Evolutionary conservation across 2,888 invertebrate species (phyloP), one percentile per base, ranked within the genome.

Genomic region (Leptinotarsa tumamoca): DNA sequence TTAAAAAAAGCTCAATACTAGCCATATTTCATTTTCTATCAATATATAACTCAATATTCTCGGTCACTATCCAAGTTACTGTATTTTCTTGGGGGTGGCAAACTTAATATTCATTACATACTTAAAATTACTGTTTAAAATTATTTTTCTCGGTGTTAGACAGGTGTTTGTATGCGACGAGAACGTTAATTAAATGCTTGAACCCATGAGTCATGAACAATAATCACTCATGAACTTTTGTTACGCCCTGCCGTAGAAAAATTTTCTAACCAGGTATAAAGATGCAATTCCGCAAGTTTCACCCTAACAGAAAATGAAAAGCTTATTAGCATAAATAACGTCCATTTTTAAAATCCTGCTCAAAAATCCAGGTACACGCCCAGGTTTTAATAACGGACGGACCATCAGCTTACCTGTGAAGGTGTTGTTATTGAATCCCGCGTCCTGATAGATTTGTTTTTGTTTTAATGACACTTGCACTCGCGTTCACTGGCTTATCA

Each of bases 321-420:
- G 13, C 63, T 43, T 3, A 43, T 63, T 33, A 63, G 0, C 63
- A 13, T 63, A 17, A 33, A 17, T 4, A 63, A 63, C 63, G 27
- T n/a, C 27, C 63, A 63, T 63, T 58, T 58, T 58, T 58, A n/a
- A 63, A 63, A 43, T n/a, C 33, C 43, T 33, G 63, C 15, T 63
- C 4, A 33, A 63, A 58, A 43, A 63, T 63, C 43, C 63, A 63
- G 67, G 76, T 73, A 76, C 76, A 78, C 78, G 78, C 78, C 78
- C 77, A 77, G 63, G 63, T 63, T 14, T 43, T n/a, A 74, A 43
- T 49, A 67, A 50, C 68, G 52, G 63, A 49, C 70, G 61, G 52
- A 56, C 71, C 68, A 73, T 74, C 54, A 75, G 63, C 78, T 76
- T 72, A 78, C 78, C 78, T 78, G 78, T 75, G 49, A 78, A 78